phyloP scores from a whole-genome alignment of 2,888 invertebrate species.

The Rhagophthalmus giganteus region DNA sequence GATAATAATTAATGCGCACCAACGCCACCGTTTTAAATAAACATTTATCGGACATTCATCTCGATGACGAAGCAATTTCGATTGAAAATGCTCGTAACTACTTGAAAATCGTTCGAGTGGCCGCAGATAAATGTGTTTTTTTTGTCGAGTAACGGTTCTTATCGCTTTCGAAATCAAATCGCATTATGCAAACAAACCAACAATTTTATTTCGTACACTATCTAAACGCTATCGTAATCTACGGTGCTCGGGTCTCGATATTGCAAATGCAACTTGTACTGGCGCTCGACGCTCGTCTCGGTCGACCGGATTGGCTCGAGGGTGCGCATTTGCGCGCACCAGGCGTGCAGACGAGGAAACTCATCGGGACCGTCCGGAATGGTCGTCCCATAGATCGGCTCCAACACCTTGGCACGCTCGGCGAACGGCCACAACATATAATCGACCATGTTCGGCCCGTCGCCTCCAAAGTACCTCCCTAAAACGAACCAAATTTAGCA shows the following conservation, averaged over 20 bases:
- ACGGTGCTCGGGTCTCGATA: conserved; percentile 36
- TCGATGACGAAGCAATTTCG: no score
- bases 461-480: conserved; percentile 47
- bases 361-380: conserved; percentile 42
- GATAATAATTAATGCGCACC: no score
- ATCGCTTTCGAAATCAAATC: no score
- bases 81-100: no score
- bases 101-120: no score
- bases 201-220: no score
- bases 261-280: conserved; percentile 42
- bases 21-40: no score
- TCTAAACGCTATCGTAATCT: conserved; percentile 46
- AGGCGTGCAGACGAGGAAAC: conserved; percentile 41
- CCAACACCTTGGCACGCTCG: conserved; percentile 42
- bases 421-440: conserved; percentile 53
- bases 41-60: no score
- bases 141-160: no score
- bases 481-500: no score
- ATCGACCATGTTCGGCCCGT: conserved; percentile 50
- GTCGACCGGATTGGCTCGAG: conserved; percentile 40
- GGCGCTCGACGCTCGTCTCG: conserved; percentile 44
- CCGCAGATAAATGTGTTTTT: no score
- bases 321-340: conserved; percentile 43
- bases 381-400: conserved; percentile 39
- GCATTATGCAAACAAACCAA: no score